Percentiles rank a stretch among this genome's conserved stretches.
phyloP scores from a whole-genome alignment of 2,888 invertebrate genomes.

The Cremastobaeus sp. region DNA sequence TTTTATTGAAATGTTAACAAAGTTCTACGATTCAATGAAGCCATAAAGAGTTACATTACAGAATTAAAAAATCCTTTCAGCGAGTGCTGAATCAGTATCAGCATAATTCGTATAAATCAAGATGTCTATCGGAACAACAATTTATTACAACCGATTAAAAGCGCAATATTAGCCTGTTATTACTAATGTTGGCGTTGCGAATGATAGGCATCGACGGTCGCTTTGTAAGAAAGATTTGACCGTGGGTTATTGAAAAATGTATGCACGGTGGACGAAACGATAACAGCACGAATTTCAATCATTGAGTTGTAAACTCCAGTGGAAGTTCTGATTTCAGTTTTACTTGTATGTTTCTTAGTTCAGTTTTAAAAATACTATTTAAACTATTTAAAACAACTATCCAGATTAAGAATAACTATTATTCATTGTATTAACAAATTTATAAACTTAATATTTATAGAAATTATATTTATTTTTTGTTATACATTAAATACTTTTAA shows the following conservation, averaged over 20 bases:
- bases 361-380: no score
- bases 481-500: no score
- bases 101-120: slow-evolving; percentile 9
- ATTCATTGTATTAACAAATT: no score
- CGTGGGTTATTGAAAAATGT: slow-evolving; percentile 19
- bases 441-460: no score
- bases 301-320: no score
- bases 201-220: slow-evolving; percentile 27
- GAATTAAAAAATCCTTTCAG: background rate
- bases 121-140: slow-evolving; percentile 19
- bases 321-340: no score
- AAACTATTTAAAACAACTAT: no score
- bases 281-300: slow-evolving; percentile 43
- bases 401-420: no score
- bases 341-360: no score
- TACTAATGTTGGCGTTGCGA: slow-evolving; percentile 20
- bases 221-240: slow-evolving; percentile 15
- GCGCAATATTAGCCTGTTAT: slow-evolving; percentile 31
- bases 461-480: no score
- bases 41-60: background rate
- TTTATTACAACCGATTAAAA: slow-evolving; percentile 34
- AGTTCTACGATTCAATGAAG: no score
- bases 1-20: no score
- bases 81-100: background rate
- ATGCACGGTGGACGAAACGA: slow-evolving; percentile 16